Evolutionary conservation across 64 coral and sea anemone genomes (phyloP), one percentile per base, ranked within the genome.

Genomic region (Pocillopora damicornis): DNA sequence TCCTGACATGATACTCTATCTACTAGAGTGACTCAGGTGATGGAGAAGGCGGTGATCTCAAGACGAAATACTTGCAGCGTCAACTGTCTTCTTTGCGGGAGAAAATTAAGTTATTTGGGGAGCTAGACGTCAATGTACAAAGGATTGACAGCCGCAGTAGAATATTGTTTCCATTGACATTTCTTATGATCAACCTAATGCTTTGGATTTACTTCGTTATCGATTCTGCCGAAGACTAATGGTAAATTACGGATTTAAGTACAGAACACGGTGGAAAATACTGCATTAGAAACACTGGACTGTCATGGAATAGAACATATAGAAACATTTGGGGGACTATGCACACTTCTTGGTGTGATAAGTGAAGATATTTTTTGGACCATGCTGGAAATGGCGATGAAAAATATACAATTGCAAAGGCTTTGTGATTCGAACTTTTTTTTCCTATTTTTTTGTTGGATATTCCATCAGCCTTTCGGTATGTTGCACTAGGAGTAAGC

Each of bases 161-260:
- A 38, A 45, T 58, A 25, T 42, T 92, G 16, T 86, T 92, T 56
- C 90, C 90, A 18, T 60, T 76, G 15, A 87, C 90, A 80, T 92
- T 92, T 87, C 36, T 73, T 36, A 22, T 92, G 5, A 57, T 87
- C n/a, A 86, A 92, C 63, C 13, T 92, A 11, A 79, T 79, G 22
- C 79, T 79, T 62, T 92, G 90, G 90, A 92, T 92, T 16, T 92
- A 92, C 76, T 80, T 92, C 63, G 51, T 73, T 22, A 34, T 79
- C 62, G 83, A 79, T 37, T 79, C 90, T 2, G n/a, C 86, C 60
- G 38, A 15, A 11, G 76, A 51, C 4, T 79, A 38, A 58, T 16
- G 22, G 76, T 20, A 22, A 17, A 22, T 9, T 22, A 68, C 65
- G 23, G 1, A 68, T 20, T 68, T 15, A 18, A 68, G 7, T 22